Evolutionary conservation across 2,797 vertebrate species (phyloP).

Genomic region (Triplophysa bombifrons): DNA sequence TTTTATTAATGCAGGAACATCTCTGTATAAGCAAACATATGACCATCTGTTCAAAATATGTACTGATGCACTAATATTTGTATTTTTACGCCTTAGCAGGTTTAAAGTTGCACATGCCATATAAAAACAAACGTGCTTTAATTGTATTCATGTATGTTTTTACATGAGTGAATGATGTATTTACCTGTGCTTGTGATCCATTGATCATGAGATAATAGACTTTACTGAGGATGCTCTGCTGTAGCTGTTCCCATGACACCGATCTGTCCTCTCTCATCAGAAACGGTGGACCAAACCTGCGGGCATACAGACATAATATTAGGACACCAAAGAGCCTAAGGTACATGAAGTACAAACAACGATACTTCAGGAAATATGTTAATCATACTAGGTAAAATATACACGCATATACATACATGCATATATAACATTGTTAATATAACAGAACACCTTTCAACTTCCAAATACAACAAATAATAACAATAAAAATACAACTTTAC

Average conservation of each 20-base stretch:
- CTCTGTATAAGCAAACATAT: not conserved
- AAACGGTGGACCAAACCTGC: conserved; percentile 92
- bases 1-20: not conserved
- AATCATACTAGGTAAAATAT: too few relatives aligned
- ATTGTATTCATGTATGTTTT: not conserved
- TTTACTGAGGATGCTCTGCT: conserved; percentile 89
- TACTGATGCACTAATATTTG: not conserved
- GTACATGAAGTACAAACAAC: too few relatives aligned
- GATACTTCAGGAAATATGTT: too few relatives aligned
- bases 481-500: too few relatives aligned
- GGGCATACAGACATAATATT: conserved; percentile 2
- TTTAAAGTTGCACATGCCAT: too few relatives aligned
- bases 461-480: too few relatives aligned
- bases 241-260: conserved; percentile 91
- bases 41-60: not conserved
- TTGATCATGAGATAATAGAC: conserved; percentile 87
- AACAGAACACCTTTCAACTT: too few relatives aligned
- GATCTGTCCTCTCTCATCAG: conserved; percentile 87
- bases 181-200: conserved; percentile 81
- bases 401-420: too few relatives aligned
- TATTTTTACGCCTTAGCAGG: too few relatives aligned
- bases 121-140: not conserved
- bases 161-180: not conserved
- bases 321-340: too few relatives aligned
- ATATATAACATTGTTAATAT: not conserved